A percentile compares a stretch with the other conserved stretches of the same genome.
Conservation (phyloP, 2,888 invertebrate species). For the Cantharis nigra region DNA sequence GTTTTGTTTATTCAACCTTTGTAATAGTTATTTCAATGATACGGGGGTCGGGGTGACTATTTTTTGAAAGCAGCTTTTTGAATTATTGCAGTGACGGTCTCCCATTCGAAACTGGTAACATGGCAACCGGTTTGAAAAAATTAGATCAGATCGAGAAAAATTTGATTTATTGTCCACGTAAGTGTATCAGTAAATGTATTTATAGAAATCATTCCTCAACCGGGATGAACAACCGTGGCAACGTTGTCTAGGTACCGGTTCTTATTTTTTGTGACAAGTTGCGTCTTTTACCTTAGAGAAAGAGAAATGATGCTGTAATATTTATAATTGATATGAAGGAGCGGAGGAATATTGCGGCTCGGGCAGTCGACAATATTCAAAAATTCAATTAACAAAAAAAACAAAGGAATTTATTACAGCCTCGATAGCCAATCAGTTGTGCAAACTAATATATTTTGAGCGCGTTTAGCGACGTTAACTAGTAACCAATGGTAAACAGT, state of each 20-base stretch:
- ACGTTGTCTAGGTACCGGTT: slow-evolving; percentile 25
- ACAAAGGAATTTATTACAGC: background rate
- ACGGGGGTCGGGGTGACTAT: background rate
- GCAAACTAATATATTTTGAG: slow-evolving; percentile 36
- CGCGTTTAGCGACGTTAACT: slow-evolving; percentile 38
- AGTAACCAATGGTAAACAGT: slow-evolving; percentile 34
- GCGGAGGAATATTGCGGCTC: slow-evolving; percentile 6
- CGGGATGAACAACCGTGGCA: slow-evolving; percentile 16
- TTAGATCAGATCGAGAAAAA: background rate
- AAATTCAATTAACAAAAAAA: background rate
- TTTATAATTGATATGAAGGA: slow-evolving; percentile 17
- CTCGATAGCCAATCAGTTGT: slow-evolving; percentile 42
- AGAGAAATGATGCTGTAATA: background rate
- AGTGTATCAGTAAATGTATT: background rate
- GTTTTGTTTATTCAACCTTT: background rate
- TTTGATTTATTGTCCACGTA: background rate
- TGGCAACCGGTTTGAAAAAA: background rate
- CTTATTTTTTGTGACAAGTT: slow-evolving; percentile 10
- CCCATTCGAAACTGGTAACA: background rate
- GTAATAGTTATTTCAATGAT: background rate
- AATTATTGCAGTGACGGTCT: no score
- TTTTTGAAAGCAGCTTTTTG: background rate
- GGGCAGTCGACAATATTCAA: slow-evolving; percentile 1
- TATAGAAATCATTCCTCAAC: background rate
- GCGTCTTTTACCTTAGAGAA: slow-evolving; percentile 1